Evolutionary conservation across 1,140 invertebrate species (phyloP), one percentile per base, ranked within the genome.

Genomic region (Trigoniulus corallinus): DNA sequence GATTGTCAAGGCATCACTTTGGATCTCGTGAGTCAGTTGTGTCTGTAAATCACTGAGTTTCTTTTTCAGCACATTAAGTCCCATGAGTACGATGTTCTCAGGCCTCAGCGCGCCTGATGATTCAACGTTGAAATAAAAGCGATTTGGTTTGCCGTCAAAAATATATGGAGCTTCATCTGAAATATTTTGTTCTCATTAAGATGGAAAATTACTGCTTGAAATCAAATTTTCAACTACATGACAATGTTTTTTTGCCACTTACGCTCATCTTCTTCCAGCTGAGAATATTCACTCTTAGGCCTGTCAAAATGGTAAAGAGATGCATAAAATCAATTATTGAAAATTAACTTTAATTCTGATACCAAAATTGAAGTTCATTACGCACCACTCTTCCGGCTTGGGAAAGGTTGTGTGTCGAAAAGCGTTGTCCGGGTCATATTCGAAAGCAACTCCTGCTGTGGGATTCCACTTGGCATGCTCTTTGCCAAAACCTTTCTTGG

Each of bases 381-480:
- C 46, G 55, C 50, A 72, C 95, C 95, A 99, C 70, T 98, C 95
- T 65, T 98, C 93, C 40, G 96, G 92, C 70, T 95, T 98, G 0
- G 93, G 92, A 58, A 80, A 96, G 1, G 94, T 72, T 1, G 95
- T 98, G 62, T 99, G 96, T 47, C 92, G 75, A 75, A 99, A 84
- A 1, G 81, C 73, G 74, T 99, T 99, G 64, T 99, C 96, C 2
- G 96, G 96, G 72, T 99, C 96, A 75, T 99, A 99, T 69, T 99
- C 95, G 71, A 99, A 99, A 37, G 83, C 83, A 13, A 99, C 94
- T 51, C 92, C 92, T 56, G 86, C 86, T 1, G 95, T 98, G 13
- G 95, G 95, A 72, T 98, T 98, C 95, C 95, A 99, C 69, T 99
- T 99, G 1, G 96, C 95, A 73, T 99, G 96, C 65, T 99, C 96